These are phyloP conservation scores for Penaeus monodon DNA, from an alignment of 2,888 invertebrate species.

Conservation along the genomic window DNA sequence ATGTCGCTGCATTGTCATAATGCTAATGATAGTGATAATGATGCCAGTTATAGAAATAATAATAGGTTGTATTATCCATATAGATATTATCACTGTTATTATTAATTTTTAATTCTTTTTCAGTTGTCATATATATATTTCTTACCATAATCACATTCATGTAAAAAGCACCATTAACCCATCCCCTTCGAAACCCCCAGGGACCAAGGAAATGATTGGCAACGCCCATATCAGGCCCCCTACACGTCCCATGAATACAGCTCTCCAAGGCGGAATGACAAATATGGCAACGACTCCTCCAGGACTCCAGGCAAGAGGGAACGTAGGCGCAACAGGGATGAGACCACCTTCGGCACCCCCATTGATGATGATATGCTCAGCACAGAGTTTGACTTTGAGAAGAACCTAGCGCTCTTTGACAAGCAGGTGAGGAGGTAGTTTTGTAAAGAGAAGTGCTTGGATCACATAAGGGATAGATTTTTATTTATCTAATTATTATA, in stretches of 20 bases:
- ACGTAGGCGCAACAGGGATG: slow-evolving; percentile 75
- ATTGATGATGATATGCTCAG: slow-evolving; percentile 77
- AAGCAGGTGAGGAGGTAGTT: slow-evolving; percentile 73
- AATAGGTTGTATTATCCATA: too few relatives aligned
- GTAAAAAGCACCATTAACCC: neutral
- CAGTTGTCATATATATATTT: too few relatives aligned
- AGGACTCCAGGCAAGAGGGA: slow-evolving; percentile 73
- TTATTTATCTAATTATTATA: too few relatives aligned
- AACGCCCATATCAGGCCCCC: slow-evolving; percentile 1
- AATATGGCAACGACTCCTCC: slow-evolving; percentile 30
- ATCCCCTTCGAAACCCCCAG: neutral
- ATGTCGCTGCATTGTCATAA: neutral
- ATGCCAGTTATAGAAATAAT: neutral
- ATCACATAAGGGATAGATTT: too few relatives aligned
- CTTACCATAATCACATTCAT: too few relatives aligned
- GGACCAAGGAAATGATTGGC: slow-evolving; percentile 32
- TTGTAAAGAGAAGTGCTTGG: too few relatives aligned
- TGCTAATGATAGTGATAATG: neutral
- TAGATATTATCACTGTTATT: too few relatives aligned
- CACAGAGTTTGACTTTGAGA: slow-evolving; percentile 94
- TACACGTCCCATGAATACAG: slow-evolving; percentile 26
- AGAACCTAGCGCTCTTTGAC: slow-evolving; percentile 91
- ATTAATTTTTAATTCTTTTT: too few relatives aligned
- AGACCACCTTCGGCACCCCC: slow-evolving; percentile 83
- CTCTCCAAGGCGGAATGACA: slow-evolving; percentile 51